Percentiles rank a stretch among this genome's conserved stretches.
phyloP scores from a whole-genome alignment of 2,113 vertebrate species.

The Chaetura pelagica region DNA sequence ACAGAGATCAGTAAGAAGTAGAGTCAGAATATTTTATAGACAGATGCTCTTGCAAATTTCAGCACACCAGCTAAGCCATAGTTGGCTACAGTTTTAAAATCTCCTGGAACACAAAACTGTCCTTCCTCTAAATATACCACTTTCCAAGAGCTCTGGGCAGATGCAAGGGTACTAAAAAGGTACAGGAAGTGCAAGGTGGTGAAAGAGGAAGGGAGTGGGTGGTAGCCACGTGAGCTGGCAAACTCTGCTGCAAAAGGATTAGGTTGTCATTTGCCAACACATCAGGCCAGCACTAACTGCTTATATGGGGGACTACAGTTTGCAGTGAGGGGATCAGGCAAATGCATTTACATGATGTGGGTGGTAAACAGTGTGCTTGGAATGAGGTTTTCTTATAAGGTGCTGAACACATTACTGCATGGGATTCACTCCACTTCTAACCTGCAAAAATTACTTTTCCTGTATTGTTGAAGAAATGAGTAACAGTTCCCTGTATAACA shows the following conservation, averaged over 20 bases:
- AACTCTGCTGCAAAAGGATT: conserved; percentile 22
- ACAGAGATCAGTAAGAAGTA: conserved; percentile 33
- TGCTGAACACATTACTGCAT: neutral
- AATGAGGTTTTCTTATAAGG: neutral
- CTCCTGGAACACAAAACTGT: conserved; percentile 41
- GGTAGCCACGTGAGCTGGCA: neutral
- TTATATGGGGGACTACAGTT: neutral
- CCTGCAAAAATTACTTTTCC: neutral
- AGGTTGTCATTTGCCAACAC: neutral
- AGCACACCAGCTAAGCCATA: conserved; percentile 23
- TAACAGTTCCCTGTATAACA: neutral
- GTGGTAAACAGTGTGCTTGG: neutral
- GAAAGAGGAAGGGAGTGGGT: conserved; percentile 25
- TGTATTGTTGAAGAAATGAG: neutral
- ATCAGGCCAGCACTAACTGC: neutral
- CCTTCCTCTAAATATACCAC: conserved; percentile 27
- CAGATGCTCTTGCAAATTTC: conserved; percentile 51
- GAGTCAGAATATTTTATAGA: conserved; percentile 51
- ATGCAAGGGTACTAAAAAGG: conserved; percentile 17
- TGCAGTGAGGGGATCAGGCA: neutral
- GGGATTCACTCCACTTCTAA: neutral
- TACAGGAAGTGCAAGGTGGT: conserved; percentile 3
- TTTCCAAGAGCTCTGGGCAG: conserved; percentile 5
- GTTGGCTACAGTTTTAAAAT: conserved; percentile 29
- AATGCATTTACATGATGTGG: neutral